Evolutionary conservation across 2,113 vertebrate species (phyloP).

Genomic region (Ceyx cyanopectus): DNA sequence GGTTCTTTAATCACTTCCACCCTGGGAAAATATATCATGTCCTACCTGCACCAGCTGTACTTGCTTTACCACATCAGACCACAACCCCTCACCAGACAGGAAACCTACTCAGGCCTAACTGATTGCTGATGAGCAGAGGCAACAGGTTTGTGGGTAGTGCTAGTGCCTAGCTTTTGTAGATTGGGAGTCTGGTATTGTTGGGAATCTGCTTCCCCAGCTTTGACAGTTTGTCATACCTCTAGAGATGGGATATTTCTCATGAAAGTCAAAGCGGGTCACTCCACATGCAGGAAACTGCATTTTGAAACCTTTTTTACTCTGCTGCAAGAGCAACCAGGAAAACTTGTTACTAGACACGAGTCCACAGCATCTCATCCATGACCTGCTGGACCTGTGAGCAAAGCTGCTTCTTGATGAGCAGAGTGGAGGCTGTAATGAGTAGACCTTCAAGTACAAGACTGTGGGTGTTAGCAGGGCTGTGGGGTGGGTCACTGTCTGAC

Average conservation of each 20-base stretch:
- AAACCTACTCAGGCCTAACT: not conserved
- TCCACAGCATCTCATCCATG: not conserved
- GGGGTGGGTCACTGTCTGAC: not conserved
- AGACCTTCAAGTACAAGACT: not conserved
- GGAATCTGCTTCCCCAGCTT: not conserved
- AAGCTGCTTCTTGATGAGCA: not conserved
- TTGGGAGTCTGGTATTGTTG: not conserved
- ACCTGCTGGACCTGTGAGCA: not conserved
- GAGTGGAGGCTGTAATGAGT: not conserved
- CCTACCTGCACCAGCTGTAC: not conserved
- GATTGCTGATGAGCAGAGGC: not conserved
- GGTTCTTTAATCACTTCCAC: not conserved
- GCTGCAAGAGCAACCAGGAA: not conserved
- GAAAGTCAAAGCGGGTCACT: not conserved
- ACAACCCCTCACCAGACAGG: not conserved
- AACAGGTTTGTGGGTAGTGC: not conserved
- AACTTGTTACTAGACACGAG: not conserved
- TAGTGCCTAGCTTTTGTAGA: not conserved
- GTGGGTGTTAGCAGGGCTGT: not conserved
- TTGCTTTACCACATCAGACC: not conserved
- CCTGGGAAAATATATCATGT: not conserved
- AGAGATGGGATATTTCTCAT: not conserved
- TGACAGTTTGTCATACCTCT: not conserved
- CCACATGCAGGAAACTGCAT: fast-evolving
- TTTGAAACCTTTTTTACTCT: not conserved